Percentiles rank a stretch among this genome's conserved stretches.
These are phyloP conservation scores for Polietes domitor DNA, from an alignment of 2,888 invertebrate genomes.

Conservation along the genomic window DNA sequence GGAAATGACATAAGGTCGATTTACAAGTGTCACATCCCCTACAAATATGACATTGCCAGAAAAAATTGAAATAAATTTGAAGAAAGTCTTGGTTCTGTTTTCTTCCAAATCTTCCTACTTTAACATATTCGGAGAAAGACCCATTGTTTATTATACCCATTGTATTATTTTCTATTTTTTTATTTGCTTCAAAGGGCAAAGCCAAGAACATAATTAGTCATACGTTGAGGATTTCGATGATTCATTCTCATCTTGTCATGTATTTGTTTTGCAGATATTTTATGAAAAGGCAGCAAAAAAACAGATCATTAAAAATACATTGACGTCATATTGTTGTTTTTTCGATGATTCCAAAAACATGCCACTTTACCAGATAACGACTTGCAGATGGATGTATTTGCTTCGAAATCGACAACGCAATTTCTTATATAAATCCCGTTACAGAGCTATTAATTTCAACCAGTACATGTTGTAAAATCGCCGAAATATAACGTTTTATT, in stretches of 20 bases:
- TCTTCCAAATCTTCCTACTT: too few relatives aligned
- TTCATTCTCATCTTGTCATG: too few relatives aligned
- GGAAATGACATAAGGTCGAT: too few relatives aligned
- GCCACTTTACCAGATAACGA: neutral
- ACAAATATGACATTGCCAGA: too few relatives aligned
- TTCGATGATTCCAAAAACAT: neutral
- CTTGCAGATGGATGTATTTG: neutral
- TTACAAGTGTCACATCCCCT: too few relatives aligned
- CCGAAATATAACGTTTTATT: neutral
- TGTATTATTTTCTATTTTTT: too few relatives aligned
- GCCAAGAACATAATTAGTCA: too few relatives aligned
- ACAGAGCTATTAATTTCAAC: neutral
- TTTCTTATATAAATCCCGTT: conserved; percentile 6
- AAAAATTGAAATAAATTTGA: too few relatives aligned
- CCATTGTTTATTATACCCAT: too few relatives aligned
- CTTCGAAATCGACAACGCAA: neutral
- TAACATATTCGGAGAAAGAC: too few relatives aligned
- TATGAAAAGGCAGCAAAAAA: neutral
- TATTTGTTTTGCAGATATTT: neutral
- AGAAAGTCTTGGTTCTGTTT: too few relatives aligned
- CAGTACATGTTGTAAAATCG: neutral
- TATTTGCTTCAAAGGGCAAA: too few relatives aligned
- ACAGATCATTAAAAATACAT: neutral
- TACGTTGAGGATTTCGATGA: neutral
- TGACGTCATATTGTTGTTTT: neutral